Base-by-base conservation (phyloP, 2,113 vertebrate genomes). In the Nestor notabilis region DNA sequence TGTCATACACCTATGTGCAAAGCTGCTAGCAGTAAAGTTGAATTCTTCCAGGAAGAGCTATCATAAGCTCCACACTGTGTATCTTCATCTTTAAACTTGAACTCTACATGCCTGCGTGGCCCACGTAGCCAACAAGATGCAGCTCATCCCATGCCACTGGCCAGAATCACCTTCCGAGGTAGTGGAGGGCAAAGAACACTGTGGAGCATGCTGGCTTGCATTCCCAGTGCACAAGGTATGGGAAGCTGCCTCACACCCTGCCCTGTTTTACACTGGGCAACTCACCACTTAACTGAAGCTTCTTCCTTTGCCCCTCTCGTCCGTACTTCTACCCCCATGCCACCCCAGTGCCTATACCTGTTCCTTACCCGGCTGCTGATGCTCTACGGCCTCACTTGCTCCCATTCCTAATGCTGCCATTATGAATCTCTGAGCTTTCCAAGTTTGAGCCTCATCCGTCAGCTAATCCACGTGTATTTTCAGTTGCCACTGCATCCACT, bases 51-150 rank as follows among this genome's bases (percentile, higher is more conserved):
- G 50, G 50, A 43, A 94, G 35, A 29, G 19, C 43, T 49, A 17
- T 23, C 31, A 18, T 24, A 43, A 87, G 74, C n/a, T 23, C 3
- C 2, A 4, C 2, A 0, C 6, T 19, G 4, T 8, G 0, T 9
- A 7, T 69, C 74, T 41, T 79, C 29, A 28, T n/a, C 49, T 75
- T 33, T 18, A 17, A 80, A 37, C 31, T 15, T 28, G 10, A 89
- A 9, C 37, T 70, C 28, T 14, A 3, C 17, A 3, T 3, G 7
- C 15, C 35, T 44, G 5, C 21, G 29, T 44, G 20, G 72, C 10
- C 35, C 28, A 55, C 23, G 15, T 17, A 50, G 19, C 17, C 63
- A 66, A 31, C 3, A 31, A 52, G 29, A 33, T 55, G 52, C 47
- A 79, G 52, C 3, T 39, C 37, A 91, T 3, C 18, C 31, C n/a